Conservation (phyloP, 2,888 invertebrate genomes). For the Ceramica pisi region DNA sequence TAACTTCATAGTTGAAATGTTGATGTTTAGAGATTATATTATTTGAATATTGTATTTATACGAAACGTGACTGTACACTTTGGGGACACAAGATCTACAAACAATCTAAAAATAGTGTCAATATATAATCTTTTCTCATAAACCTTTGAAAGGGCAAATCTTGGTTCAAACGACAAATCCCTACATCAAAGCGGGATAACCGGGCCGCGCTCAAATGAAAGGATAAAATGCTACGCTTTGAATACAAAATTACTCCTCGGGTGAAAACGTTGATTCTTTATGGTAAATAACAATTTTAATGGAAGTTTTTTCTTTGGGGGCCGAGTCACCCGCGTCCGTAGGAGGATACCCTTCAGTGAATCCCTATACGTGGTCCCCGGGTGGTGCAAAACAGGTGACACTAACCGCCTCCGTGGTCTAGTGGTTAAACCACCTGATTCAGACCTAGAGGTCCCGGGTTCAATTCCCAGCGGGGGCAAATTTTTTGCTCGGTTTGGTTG, state of each 20-base stretch:
- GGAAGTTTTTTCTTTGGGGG: no score
- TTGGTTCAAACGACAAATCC: constrained; percentile 48
- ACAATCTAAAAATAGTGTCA: constrained; percentile 33
- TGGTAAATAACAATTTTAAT: constrained; percentile 18
- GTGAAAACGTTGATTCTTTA: constrained; percentile 30
- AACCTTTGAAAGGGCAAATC: constrained; percentile 33
- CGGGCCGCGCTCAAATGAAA: constrained; percentile 26
- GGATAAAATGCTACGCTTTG: constrained; percentile 42
- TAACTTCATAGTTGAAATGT: background rate
- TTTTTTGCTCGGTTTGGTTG: no score
- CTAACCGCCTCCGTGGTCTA: no score
- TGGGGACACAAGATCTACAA: background rate
- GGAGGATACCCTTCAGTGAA: no score
- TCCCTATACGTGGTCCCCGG: no score
- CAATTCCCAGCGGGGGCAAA: no score
- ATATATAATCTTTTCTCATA: constrained; percentile 22
- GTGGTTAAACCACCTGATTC: no score
- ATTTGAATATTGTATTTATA: background rate
- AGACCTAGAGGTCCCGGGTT: no score
- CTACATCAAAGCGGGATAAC: constrained; percentile 42
- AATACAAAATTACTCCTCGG: constrained; percentile 52
- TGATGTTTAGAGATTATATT: background rate
- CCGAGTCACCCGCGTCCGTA: no score
- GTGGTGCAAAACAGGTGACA: no score
- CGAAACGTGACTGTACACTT: background rate